Evolutionary conservation across 2,113 vertebrate genomes (phyloP).

Genomic region (Rattus rattus): DNA sequence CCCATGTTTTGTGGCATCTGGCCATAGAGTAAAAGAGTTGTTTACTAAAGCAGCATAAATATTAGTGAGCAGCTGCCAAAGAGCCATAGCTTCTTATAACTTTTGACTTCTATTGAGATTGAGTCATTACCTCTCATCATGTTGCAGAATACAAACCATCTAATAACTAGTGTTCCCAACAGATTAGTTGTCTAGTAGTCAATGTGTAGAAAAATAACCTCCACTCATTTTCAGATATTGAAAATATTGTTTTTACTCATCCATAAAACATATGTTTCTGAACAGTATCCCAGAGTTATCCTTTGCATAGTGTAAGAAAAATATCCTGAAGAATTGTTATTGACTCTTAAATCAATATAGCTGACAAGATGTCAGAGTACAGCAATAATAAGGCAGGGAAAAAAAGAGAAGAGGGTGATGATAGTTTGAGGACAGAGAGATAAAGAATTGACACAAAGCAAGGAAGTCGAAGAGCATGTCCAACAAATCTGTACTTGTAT

Average conservation of each 20-base stretch:
- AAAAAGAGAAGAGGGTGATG: fast-evolving
- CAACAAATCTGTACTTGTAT: not conserved
- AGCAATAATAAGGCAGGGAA: not conserved
- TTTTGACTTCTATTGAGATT: conserved; percentile 17
- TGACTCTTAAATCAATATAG: not conserved
- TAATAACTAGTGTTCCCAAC: not conserved
- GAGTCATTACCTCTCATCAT: conserved; percentile 28
- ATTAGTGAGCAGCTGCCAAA: conserved; percentile 45
- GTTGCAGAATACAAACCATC: not conserved
- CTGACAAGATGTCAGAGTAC: not conserved
- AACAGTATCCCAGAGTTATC: not conserved
- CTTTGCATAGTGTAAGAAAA: not conserved
- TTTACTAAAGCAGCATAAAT: conserved; percentile 43
- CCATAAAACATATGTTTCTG: not conserved
- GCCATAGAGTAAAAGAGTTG: not conserved
- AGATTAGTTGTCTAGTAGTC: not conserved
- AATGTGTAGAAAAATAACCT: not conserved
- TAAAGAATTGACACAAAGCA: not conserved
- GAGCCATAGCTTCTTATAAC: conserved; percentile 39
- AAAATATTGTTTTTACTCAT: not conserved
- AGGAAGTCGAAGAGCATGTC: not conserved
- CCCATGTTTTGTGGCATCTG: not conserved
- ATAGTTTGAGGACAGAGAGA: not conserved
- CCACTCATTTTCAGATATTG: not conserved
- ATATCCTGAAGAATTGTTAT: not conserved